A percentile compares a stretch with the other conserved stretches of the same genome.
Conservation (phyloP, 1,140 invertebrate genomes). For the Micrasema longulum region DNA sequence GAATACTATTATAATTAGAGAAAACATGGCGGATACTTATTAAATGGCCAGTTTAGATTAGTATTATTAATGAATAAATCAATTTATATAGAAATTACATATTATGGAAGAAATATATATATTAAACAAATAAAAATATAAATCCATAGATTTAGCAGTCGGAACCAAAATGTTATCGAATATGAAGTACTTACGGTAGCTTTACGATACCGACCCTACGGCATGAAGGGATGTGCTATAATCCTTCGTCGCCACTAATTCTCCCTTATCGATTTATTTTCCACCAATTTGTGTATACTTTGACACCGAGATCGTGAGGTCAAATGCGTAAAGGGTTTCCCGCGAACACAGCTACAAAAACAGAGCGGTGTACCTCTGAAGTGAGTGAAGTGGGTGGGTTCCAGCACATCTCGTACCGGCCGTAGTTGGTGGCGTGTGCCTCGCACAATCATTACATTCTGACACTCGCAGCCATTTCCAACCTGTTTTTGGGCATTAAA, state of each 20-base stretch:
- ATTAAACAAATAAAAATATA: slow-evolving; percentile 55
- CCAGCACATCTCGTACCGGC: slow-evolving; percentile 44
- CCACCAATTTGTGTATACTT: too few relatives aligned
- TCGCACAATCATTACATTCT: slow-evolving; percentile 50
- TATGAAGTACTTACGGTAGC: slow-evolving; percentile 53
- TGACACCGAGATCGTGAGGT: too few relatives aligned
- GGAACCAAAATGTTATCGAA: slow-evolving; percentile 56
- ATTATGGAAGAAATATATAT: slow-evolving; percentile 61
- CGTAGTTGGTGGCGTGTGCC: slow-evolving; percentile 45
- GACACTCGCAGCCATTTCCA: slow-evolving; percentile 27
- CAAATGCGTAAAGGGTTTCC: too few relatives aligned
- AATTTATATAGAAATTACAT: slow-evolving; percentile 68
- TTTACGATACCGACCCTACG: slow-evolving; percentile 42
- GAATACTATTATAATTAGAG: slow-evolving; percentile 70
- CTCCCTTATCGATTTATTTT: too few relatives aligned
- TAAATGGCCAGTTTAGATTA: slow-evolving; percentile 70
- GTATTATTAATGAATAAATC: slow-evolving; percentile 69
- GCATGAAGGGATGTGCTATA: slow-evolving; percentile 50
- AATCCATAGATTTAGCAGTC: slow-evolving; percentile 55
- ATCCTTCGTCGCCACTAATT: too few relatives aligned
- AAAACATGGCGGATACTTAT: slow-evolving; percentile 71
- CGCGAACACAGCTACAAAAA: too few relatives aligned
- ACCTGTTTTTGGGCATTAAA: too few relatives aligned
- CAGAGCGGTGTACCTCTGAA: too few relatives aligned
- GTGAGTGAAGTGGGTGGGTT: too few relatives aligned